These are phyloP conservation scores for Tetrax tetrax DNA, from an alignment of 2,113 vertebrate genomes.

Conservation along the genomic window DNA sequence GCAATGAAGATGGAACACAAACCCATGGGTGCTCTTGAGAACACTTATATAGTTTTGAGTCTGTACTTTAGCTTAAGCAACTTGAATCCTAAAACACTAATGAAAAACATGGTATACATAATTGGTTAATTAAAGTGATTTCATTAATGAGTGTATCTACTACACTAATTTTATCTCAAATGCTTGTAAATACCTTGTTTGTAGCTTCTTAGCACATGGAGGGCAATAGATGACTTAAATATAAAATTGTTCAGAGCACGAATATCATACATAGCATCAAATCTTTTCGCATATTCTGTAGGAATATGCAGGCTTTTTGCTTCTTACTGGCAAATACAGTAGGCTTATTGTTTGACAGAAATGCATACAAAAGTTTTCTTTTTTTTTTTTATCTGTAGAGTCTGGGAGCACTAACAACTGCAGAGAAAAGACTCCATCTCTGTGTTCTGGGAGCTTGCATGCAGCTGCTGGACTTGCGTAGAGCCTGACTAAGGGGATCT, in stretches of 20 bases:
- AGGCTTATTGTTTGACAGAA: neutral
- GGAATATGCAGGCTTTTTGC: neutral
- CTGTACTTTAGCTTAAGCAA: conserved; percentile 5
- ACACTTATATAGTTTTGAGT: neutral
- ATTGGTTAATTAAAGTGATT: conserved; percentile 33
- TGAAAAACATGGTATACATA: neutral
- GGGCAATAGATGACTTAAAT: neutral
- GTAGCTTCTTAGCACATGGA: neutral
- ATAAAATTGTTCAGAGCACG: neutral
- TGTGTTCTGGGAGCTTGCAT: neutral
- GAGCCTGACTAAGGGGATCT: neutral
- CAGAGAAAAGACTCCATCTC: neutral
- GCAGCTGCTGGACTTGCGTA: neutral
- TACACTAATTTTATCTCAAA: conserved; percentile 1
- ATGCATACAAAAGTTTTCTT: neutral
- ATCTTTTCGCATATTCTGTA: neutral
- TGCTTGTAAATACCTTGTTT: neutral
- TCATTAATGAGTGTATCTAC: conserved; percentile 21
- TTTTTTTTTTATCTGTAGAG: neutral
- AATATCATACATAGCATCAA: neutral
- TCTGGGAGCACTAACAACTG: neutral
- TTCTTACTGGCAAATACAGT: neutral
- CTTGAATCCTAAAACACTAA: neutral
- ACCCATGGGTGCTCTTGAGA: conserved; percentile 9
- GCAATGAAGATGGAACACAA: conserved; percentile 16